These are phyloP conservation scores for Sphecodes monilicornis DNA, from an alignment of 2,888 invertebrate species.

Conservation along the genomic window DNA sequence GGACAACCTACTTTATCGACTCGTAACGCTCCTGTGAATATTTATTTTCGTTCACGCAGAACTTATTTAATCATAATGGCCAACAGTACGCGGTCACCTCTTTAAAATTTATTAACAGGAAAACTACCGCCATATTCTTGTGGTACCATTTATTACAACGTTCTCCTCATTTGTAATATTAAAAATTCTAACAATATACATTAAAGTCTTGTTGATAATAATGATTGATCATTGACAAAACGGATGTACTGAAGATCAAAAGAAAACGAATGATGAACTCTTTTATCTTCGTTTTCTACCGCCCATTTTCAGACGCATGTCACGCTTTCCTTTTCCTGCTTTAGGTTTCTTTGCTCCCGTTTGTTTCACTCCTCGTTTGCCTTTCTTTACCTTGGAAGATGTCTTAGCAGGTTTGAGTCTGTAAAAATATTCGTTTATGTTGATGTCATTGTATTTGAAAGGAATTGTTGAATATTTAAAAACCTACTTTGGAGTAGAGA, in stretches of 20 bases:
- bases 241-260: not conserved
- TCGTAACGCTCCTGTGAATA: constrained; percentile 20
- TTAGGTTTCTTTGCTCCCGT: constrained; percentile 87
- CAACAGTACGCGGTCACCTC: not conserved
- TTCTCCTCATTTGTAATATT: not conserved
- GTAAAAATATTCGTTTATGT: constrained; percentile 9
- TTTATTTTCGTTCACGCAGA: not conserved
- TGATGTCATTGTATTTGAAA: not conserved
- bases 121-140: not conserved
- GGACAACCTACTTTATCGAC: constrained; percentile 63
- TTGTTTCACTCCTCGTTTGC: constrained; percentile 65
- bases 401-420: constrained; percentile 58
- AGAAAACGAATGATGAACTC: not conserved
- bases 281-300: constrained; percentile 90
- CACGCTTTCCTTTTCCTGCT: constrained; percentile 89
- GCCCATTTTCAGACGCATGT: constrained; percentile 88
- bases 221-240: not conserved
- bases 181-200: not conserved
- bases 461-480: not conserved
- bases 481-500: constrained; percentile 60
- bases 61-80: not conserved
- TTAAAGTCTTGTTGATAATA: not conserved
- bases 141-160: constrained; percentile 30
- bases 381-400: constrained; percentile 62
- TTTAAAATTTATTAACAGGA: not conserved